Conservation (phyloP, 2,797 vertebrate genomes). For the Micropoecilia bifurca region DNA sequence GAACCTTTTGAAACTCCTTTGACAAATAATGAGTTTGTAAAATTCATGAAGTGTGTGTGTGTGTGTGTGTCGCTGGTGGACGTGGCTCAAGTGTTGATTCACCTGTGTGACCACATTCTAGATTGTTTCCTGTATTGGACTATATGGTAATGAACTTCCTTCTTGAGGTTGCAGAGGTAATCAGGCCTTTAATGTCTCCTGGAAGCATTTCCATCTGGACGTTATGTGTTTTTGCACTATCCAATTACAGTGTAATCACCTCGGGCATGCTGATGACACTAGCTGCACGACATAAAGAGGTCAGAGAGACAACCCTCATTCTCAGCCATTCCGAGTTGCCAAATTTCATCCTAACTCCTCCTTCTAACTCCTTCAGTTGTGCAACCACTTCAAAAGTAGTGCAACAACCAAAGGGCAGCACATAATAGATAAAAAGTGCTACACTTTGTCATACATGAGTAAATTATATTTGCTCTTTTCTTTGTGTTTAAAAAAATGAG, state of each 20-base stretch:
- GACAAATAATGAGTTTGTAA: constrained; percentile 11
- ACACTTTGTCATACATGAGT: not conserved
- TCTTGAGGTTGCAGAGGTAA: constrained; percentile 55
- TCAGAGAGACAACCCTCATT: constrained; percentile 60
- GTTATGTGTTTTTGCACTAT: constrained; percentile 63
- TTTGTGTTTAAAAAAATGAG: not conserved
- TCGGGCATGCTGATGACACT: constrained; percentile 61
- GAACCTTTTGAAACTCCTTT: not conserved
- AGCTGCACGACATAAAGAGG: constrained; percentile 56
- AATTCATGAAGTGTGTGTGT: constrained; percentile 2
- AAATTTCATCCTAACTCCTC: constrained; percentile 9
- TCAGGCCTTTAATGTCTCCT: constrained; percentile 59
- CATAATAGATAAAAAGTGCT: not conserved
- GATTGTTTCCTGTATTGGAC: constrained; percentile 32
- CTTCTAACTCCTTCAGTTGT: constrained; percentile 4
- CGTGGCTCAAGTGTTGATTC: constrained; percentile 34
- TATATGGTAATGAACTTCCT: constrained; percentile 51
- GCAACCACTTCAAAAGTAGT: not conserved
- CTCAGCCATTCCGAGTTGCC: constrained; percentile 25
- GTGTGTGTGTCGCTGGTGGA: not conserved
- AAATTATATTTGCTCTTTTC: not conserved
- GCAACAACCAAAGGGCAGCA: not conserved
- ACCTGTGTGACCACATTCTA: constrained; percentile 33
- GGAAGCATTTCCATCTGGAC: constrained; percentile 56
- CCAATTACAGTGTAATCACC: constrained; percentile 69